Evolutionary conservation across 1,140 invertebrate genomes (phyloP).

Genomic region (Plutomurus gul): DNA sequence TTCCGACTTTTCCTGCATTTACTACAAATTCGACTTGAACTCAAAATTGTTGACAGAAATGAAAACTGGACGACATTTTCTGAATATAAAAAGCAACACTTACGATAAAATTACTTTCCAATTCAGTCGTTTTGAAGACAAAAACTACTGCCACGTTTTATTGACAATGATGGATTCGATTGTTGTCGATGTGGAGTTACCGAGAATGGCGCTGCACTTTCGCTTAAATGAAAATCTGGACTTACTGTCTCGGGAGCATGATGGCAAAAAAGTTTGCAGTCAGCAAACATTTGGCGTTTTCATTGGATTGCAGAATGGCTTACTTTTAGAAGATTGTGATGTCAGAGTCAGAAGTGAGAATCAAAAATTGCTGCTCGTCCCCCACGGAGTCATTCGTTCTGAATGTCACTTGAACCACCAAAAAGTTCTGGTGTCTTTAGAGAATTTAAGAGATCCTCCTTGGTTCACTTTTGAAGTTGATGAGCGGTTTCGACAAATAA

Average conservation of each 20-base stretch:
- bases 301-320: neutral
- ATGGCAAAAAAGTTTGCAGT: neutral
- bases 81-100: neutral
- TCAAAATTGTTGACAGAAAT: neutral
- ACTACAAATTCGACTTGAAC: neutral
- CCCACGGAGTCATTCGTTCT: neutral
- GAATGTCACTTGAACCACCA: neutral
- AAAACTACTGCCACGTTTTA: neutral
- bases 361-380: neutral
- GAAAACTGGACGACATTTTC: neutral
- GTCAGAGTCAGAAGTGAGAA: neutral
- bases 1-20: neutral
- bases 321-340: neutral
- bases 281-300: neutral
- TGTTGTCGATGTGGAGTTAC: neutral
- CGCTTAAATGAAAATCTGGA: neutral
- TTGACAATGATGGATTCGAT: neutral
- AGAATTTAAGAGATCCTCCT: neutral
- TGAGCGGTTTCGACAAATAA: neutral
- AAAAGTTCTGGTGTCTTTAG: neutral
- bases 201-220: neutral
- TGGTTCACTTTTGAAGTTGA: slow-evolving; percentile 42
- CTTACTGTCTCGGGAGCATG: neutral
- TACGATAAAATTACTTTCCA: neutral
- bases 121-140: neutral